Evolutionary conservation across 1,140 invertebrate species (phyloP), one percentile per base, ranked within the genome.

Genomic region (Drosophila rufa): DNA sequence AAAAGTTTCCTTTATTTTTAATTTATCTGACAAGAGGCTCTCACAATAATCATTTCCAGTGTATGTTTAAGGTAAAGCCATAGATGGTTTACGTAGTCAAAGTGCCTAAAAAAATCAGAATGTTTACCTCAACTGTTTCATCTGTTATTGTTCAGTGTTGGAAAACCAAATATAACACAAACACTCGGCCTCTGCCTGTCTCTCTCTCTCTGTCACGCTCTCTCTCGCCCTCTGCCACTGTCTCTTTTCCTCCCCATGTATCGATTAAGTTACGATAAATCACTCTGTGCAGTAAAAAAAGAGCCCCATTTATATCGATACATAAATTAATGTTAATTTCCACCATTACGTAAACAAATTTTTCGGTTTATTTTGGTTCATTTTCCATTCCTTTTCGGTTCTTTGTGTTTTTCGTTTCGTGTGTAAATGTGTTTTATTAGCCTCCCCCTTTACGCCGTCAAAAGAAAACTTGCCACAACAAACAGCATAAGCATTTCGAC

Each of bases 251-350:
- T 71, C 17, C 15, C 33, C 30, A 38, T 53, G 15, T 43, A 71
- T 50, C 67, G 38, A 43, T 73, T 73, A 71, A 73, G 69, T 73
- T 45, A 71, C 53, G 27, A 50, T 73, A 59, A 73, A 59, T 59
- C 69, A 71, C 38, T 59, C 53, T 38, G 38, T 73, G 67, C 27
- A 45, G 66, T 67, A 12, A 12, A 38, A 48, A 11, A 48, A 43
- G 17, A 60, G 40, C 33, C 38, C 40, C 67, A 73, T 62, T 38
- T 66, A 36, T 45, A 62, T 73, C 19, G 66, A 71, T 48, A 71
- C 66, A 71, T 73, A 73, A 73, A 65, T 75, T 75, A 55, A 57
- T 75, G 71, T 75, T 75, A 51, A 66, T 76, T 76, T 76, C 17
- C 74, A 66, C 38, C 25, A 66, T 76, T 76, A 66, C 33, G 53